Base-by-base conservation (phyloP, 2,113 vertebrate genomes). In the Epinephelus lanceolatus region DNA sequence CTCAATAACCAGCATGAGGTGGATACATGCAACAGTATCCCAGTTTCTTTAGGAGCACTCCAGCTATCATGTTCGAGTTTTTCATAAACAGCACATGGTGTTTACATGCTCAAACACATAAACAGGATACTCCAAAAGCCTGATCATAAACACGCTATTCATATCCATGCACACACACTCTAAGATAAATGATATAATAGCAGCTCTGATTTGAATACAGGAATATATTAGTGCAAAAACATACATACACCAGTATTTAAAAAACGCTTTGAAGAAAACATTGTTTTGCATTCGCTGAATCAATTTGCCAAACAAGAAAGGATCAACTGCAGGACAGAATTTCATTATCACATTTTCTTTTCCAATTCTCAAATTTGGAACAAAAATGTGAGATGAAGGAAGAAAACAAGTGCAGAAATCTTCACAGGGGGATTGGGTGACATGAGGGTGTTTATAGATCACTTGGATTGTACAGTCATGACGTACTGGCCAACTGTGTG, bases 281-380 rank as follows among this genome's bases (percentile, higher is more conserved):
- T 4, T 8, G 6, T 11, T 69, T 63, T 42, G 18, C 27, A 5
- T 68, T 62, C 55, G 51, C 5, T 68, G 55, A 73, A 67, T 60
- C 67, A 40, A 59, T 47, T 49, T 67, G 60, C 2, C 33, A 68
- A 65, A 49, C 25, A n/a, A 14, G 15, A 23, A 57, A 42, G 33
- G 13, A 63, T 66, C 37, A 19, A 53, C 30, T 61, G n/a, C 37
- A 59, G 15, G 5, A 52, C 68, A 42, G 42, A 68, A 78, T 66
- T 27, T 33, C n/a, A 59, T 83, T 47, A 55, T 49, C 60, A 14
- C 74, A 33, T 73, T 76, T 63, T 23, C 18, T 25, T 65, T 55
- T 55, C 6, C 21, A 60, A 19, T 77, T 76, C 70, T 12, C 49
- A 37, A 14, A 62, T 15, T 40, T 61, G 33, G 55, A 81, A 63